These are phyloP conservation scores for Archegozetes longisetosus DNA, from an alignment of 1,140 invertebrate genomes.

Conservation along the genomic window DNA sequence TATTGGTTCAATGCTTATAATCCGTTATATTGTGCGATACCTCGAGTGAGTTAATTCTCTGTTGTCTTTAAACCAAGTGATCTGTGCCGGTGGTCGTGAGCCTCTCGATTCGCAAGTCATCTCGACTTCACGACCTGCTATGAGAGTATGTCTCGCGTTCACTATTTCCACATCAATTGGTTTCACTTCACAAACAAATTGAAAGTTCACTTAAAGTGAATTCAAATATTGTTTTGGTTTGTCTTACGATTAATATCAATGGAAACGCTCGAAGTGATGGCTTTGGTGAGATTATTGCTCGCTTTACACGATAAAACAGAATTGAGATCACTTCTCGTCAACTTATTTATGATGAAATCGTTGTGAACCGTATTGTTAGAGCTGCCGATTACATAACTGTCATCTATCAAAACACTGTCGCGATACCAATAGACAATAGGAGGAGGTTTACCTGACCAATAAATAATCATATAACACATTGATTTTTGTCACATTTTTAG, in stretches of 20 bases:
- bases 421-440: constrained; percentile 77
- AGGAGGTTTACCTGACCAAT: constrained; percentile 64
- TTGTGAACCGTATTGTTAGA: not conserved
- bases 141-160: constrained; percentile 13
- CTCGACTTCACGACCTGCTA: constrained; percentile 19
- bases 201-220: not conserved
- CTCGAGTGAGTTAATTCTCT: constrained; percentile 16
- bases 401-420: constrained; percentile 29
- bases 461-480: too few species aligned
- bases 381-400: constrained; percentile 12
- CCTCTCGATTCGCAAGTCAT: constrained; percentile 20
- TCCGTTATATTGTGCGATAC: too few species aligned
- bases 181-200: constrained; percentile 16
- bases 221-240: not conserved
- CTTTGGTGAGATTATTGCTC: not conserved
- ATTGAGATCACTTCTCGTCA: not conserved
- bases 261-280: not conserved
- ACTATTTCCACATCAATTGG: constrained; percentile 22
- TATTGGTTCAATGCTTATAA: too few species aligned
- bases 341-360: constrained; percentile 5
- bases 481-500: too few species aligned
- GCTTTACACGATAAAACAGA: constrained; percentile 2
- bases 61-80: constrained; percentile 23
- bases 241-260: constrained; percentile 8
- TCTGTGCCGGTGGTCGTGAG: constrained; percentile 21